These are phyloP conservation scores for Pachyseris speciosa DNA, from an alignment of 64 coral and sea anemone genomes.

Conservation along the genomic window DNA sequence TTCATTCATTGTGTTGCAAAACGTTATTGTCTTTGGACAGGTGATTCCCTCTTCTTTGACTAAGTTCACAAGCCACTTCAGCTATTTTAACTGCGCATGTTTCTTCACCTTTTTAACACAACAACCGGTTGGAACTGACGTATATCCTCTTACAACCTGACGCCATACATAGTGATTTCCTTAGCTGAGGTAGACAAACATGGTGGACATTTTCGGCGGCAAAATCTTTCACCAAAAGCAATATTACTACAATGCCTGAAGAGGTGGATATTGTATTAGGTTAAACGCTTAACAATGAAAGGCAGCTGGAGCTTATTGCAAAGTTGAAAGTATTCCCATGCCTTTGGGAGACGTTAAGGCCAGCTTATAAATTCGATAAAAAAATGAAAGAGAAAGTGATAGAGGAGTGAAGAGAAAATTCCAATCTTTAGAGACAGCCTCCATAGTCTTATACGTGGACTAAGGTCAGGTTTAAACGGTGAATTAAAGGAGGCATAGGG, in stretches of 20 bases:
- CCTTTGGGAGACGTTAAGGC: background rate
- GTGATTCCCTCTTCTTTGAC: too few relatives aligned
- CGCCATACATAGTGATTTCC: too few relatives aligned
- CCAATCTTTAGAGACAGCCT: slow-evolving; percentile 8
- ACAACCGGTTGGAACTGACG: too few relatives aligned
- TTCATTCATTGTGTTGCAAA: too few relatives aligned
- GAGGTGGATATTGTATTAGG: slow-evolving; percentile 57
- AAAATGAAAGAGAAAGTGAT: slow-evolving; percentile 19
- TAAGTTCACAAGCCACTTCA: too few relatives aligned
- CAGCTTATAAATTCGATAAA: background rate
- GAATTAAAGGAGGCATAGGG: too few relatives aligned
- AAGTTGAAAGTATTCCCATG: background rate
- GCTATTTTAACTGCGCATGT: too few relatives aligned
- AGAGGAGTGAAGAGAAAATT: slow-evolving; percentile 31
- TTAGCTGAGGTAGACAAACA: slow-evolving; percentile 62
- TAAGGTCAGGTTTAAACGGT: slow-evolving; percentile 54
- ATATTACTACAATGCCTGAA: slow-evolving; percentile 19
- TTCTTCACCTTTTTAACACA: too few relatives aligned
- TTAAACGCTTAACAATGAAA: slow-evolving; percentile 71
- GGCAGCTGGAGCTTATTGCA: slow-evolving; percentile 34
- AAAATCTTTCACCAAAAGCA: slow-evolving; percentile 48
- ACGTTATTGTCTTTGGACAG: too few relatives aligned
- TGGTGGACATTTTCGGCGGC: slow-evolving; percentile 48
- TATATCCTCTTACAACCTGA: too few relatives aligned
- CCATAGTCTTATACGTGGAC: slow-evolving; percentile 47